These are phyloP conservation scores for Platanista minor DNA, from an alignment of 2,113 vertebrate genomes.

Conservation along the genomic window DNA sequence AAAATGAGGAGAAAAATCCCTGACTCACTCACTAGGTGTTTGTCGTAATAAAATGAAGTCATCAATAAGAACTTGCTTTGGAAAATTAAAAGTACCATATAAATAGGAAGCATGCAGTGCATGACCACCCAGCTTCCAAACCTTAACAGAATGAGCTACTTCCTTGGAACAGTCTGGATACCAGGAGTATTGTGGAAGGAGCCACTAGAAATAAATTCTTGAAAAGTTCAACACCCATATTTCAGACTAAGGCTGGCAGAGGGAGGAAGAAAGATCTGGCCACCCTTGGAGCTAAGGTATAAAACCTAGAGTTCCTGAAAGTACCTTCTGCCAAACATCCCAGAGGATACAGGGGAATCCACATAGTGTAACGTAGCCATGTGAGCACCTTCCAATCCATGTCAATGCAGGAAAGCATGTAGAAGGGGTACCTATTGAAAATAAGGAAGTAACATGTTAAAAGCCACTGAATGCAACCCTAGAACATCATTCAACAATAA, in stretches of 20 bases:
- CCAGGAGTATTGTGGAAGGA: neutral
- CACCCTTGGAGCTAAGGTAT: neutral
- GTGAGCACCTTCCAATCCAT: conserved; percentile 95
- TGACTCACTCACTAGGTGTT: neutral
- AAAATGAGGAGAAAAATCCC: neutral
- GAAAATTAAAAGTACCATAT: neutral
- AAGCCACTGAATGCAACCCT: neutral
- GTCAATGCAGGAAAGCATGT: conserved; percentile 92
- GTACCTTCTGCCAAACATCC: conserved; percentile 93
- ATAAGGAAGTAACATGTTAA: neutral
- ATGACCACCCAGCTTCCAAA: neutral
- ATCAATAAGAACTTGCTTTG: neutral
- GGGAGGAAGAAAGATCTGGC: neutral
- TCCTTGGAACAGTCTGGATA: neutral
- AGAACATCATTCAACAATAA: neutral
- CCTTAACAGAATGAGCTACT: neutral
- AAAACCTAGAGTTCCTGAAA: conserved; percentile 5
- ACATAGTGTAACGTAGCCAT: conserved; percentile 94
- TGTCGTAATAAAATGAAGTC: neutral
- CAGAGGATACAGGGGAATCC: conserved; percentile 95
- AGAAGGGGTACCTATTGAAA: conserved; percentile 92
- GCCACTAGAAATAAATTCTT: neutral
- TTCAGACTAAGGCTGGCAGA: neutral
- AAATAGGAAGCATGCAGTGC: neutral
- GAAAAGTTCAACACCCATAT: neutral